phyloP scores from a whole-genome alignment of 2,888 invertebrate species.

The Drosophila sordidula region DNA sequence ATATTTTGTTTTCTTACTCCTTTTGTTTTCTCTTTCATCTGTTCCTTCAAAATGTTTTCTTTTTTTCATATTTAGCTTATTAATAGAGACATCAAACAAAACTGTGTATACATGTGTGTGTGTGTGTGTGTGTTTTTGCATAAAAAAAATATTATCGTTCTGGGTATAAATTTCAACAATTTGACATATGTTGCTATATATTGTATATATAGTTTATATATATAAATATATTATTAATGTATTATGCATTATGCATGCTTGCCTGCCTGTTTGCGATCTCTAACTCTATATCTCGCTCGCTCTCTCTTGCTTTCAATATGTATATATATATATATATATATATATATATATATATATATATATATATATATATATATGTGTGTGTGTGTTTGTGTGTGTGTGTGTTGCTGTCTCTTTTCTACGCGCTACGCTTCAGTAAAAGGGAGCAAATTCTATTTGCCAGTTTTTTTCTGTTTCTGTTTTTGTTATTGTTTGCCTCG shows the following conservation, averaged over 20 bases:
- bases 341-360: neutral
- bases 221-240: constrained; percentile 32
- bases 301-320: constrained; percentile 22
- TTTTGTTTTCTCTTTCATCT: constrained; percentile 8
- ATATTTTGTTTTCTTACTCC: constrained; percentile 31
- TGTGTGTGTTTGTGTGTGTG: constrained; percentile 15
- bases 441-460: constrained; percentile 61
- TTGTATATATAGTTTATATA: constrained; percentile 42
- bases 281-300: constrained; percentile 12
- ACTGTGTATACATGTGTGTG: constrained; percentile 14
- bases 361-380: neutral
- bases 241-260: constrained; percentile 22
- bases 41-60: constrained; percentile 17
- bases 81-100: constrained; percentile 39
- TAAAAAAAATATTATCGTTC: constrained; percentile 69
- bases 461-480: constrained; percentile 16
- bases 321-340: neutral
- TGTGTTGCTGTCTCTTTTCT: constrained; percentile 38
- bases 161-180: constrained; percentile 77
- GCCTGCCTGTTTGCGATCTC: constrained; percentile 22
- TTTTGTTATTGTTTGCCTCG: constrained; percentile 66
- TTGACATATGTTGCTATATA: constrained; percentile 68
- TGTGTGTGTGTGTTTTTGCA: constrained; percentile 25
- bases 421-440: constrained; percentile 53
- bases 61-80: constrained; percentile 18